A percentile compares a stretch with the other conserved stretches of the same genome.
These are phyloP conservation scores for Atherinosoma microstoma DNA, from an alignment of 2,797 vertebrate species.

Conservation along the genomic window DNA sequence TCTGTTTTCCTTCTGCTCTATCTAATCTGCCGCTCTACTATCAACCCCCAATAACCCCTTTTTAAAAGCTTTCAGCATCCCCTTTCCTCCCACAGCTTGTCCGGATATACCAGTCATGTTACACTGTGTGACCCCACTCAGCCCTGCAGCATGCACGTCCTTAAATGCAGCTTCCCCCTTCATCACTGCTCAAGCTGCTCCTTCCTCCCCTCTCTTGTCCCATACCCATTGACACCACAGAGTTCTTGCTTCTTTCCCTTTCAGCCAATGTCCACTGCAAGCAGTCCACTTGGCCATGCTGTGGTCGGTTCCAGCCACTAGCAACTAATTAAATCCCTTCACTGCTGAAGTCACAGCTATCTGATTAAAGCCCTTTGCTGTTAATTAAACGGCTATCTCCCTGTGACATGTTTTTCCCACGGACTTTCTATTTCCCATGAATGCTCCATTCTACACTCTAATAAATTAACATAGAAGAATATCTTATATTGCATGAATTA, in stretches of 20 bases:
- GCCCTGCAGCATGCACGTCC: constrained; percentile 33
- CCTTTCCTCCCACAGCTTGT: constrained; percentile 39
- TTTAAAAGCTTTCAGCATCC: constrained; percentile 53
- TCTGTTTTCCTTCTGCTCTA: constrained; percentile 20
- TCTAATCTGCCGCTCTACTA: constrained; percentile 15
- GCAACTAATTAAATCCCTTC: constrained; percentile 68
- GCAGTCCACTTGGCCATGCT: constrained; percentile 40
- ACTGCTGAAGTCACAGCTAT: constrained; percentile 53
- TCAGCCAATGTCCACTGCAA: constrained; percentile 28
- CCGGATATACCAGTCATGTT: constrained; percentile 49
- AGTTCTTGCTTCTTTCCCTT: constrained; percentile 24
- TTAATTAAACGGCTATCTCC: constrained; percentile 72
- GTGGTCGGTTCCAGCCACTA: constrained; percentile 56
- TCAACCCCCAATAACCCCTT: neutral
- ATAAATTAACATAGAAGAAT: neutral
- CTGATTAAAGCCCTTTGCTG: constrained; percentile 58
- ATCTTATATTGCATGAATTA: neutral
- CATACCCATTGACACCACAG: constrained; percentile 38
- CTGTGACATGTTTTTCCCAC: constrained; percentile 32
- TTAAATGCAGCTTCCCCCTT: constrained; percentile 2
- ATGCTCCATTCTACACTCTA: neutral
- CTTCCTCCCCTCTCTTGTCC: constrained; percentile 16
- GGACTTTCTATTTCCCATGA: neutral
- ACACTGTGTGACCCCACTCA: constrained; percentile 45
- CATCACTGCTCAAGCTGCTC: neutral